Conservation (phyloP, 2,797 vertebrate species). For the Notoglanidium macrostoma region DNA sequence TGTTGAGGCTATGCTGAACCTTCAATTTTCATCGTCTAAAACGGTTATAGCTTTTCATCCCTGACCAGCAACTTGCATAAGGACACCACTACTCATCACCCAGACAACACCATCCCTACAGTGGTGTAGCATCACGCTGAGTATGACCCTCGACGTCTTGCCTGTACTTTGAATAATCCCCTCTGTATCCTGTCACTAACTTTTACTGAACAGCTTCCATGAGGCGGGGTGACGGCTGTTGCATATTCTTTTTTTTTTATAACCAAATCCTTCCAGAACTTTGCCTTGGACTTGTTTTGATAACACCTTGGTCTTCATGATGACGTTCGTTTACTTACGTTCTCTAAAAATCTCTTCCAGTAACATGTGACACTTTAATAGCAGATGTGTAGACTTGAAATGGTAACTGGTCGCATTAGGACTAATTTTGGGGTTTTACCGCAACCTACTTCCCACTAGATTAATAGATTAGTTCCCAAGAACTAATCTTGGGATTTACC, state of each 20-base stretch:
- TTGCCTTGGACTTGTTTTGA: background rate
- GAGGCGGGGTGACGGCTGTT: no score
- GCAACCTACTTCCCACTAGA: no score
- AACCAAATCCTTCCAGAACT: background rate
- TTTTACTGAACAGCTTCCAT: no score
- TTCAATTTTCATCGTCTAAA: no score
- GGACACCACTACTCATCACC: background rate
- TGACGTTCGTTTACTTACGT: background rate
- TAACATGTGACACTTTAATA: background rate
- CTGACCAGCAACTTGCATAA: background rate
- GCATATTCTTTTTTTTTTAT: no score
- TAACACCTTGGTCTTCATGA: background rate
- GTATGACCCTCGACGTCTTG: background rate
- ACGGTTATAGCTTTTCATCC: background rate
- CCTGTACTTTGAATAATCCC: no score
- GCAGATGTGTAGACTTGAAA: background rate
- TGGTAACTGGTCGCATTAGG: background rate
- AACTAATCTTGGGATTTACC: accelerated
- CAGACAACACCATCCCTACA: background rate
- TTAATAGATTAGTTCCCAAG: no score
- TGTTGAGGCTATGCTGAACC: no score
- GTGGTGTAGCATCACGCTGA: background rate
- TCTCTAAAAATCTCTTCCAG: background rate
- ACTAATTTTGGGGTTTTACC: no score
- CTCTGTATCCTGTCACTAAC: no score